phyloP scores from a whole-genome alignment of 1,140 invertebrate genomes.

The Metopolophium dirhodum region DNA sequence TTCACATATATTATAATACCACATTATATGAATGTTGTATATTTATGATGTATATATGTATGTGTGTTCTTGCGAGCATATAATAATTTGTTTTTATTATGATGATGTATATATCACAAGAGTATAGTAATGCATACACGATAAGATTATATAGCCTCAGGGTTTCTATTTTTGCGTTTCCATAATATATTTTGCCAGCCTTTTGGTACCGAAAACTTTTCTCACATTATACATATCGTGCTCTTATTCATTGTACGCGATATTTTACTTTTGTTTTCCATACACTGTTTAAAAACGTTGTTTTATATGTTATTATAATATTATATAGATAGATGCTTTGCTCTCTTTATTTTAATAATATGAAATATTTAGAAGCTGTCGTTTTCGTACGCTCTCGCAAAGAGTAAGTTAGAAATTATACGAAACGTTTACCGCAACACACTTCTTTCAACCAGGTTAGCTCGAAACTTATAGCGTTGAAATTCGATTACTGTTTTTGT shows the following conservation, averaged over 20 bases:
- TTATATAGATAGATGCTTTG: not conserved
- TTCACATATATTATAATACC: not conserved
- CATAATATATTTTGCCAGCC: not conserved
- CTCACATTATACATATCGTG: not conserved
- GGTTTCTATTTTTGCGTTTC: not conserved
- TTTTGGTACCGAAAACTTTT: not conserved
- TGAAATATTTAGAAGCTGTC: not conserved
- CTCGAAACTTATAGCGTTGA: not conserved
- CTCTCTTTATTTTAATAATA: not conserved
- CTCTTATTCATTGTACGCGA: not conserved
- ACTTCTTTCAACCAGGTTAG: not conserved
- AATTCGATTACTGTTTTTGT: not conserved
- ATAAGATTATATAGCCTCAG: not conserved
- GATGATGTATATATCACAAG: not conserved
- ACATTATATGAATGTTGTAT: not conserved
- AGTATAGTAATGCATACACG: not conserved
- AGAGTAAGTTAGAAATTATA: not conserved
- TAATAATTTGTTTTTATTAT: constrained; percentile 20
- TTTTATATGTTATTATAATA: not conserved
- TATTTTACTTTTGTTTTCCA: not conserved
- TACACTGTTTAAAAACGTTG: not conserved
- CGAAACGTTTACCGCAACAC: not conserved
- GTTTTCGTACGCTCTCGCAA: not conserved
- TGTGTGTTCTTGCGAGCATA: constrained; percentile 8
- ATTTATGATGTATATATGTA: not conserved